Base-by-base conservation (phyloP, 2,113 vertebrate species). In the Prunella fulvescens region DNA sequence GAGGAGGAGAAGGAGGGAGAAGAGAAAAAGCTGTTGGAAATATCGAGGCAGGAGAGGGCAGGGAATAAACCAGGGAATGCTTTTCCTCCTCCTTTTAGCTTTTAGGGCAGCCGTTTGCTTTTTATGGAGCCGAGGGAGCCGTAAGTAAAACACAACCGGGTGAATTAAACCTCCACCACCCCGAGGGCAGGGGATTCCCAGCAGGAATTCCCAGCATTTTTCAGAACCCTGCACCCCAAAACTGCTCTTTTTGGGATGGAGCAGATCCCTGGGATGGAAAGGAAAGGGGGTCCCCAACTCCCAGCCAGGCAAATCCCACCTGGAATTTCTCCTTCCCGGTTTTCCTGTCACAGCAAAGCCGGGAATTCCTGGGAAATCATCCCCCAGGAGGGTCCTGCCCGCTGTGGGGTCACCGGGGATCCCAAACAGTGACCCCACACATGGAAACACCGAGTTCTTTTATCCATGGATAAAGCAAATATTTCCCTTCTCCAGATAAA, bases 251-350 rank as follows among this genome's bases (percentile, higher is more conserved):
- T 12, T 2, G 17, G 53, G 51, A 3, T 1, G 39, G 23, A 23
- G 3, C 15, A 7, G 8, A n/a, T 6, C 62, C 31, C 39, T 9
- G 35, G 33, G 42, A 1, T 6, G 8, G 81, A 12, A 53, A 24
- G 10, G 24, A 6, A 47, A 31, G 12, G 37, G 17, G 2, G 0
- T 33, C 11, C 0, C 15, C 26, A 7, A 35, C 2, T 35, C 29
- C 11, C 35, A 3, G 19, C 37, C 5, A 0, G 26, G 7, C 2
- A 42, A 82, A 81, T 28, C n/a, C 28, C 9, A 1, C 7, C 60
- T 4, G 61, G 50, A 4, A 8, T 26, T 62, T 17, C 16, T 35
- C 54, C 60, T 60, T 22, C 19, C 42, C 5, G 8, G 3, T 88
- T 93, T 79, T 60, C 8, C 39, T 58, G 39, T 35, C 7, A 28